Base-by-base conservation (phyloP, 2,113 vertebrate species). In the Neodontobutis hainanensis region DNA sequence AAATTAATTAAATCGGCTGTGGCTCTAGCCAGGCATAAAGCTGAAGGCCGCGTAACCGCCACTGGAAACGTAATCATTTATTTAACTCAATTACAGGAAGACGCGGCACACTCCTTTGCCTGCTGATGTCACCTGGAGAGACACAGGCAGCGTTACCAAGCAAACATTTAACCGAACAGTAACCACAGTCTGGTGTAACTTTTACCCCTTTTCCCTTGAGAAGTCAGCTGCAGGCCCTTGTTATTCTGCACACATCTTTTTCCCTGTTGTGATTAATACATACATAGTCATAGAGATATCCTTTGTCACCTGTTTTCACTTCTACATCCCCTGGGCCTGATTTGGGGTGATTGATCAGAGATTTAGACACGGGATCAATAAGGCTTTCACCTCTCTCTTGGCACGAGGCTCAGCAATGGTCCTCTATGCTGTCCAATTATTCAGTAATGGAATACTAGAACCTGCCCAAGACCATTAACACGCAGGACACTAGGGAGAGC, bases 1-100 rank as follows among this genome's bases (percentile, higher is more conserved):
- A 92, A 92, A 92, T 92, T 83, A 92, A 91, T 87, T 90, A 88
- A 91, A 94, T 92, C 82, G 78, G 81, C 87, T 48, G 84, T 77
- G 78, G 78, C 84, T 90, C 89, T 88, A 88, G 81, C 84, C 87
- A 88, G 89, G 88, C 89, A 90, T 87, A 89, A 89, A 90, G 87
- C 88, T 78, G 81, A 85, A 85, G 81, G 87, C 85, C 78, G 69
- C 61, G 79, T 70, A 57, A 66, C 85, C 57, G 66, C 81, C 74
- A 76, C 83, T 87, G 86, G 81, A 91, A 89, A 78, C 63, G 61
- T 72, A 87, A 89, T 89, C 86, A 89, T 90, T 91, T 90, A 90
- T 91, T 91, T 86, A 91, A 88, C 85, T 92, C 85, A 91, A 90
- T 92, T 88, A 90, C 86, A 84, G 79, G 74, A 73, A 86, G 81